These are phyloP conservation scores for Chalcosyrphus nemorum DNA, from an alignment of 2,888 invertebrate genomes.

Conservation along the genomic window DNA sequence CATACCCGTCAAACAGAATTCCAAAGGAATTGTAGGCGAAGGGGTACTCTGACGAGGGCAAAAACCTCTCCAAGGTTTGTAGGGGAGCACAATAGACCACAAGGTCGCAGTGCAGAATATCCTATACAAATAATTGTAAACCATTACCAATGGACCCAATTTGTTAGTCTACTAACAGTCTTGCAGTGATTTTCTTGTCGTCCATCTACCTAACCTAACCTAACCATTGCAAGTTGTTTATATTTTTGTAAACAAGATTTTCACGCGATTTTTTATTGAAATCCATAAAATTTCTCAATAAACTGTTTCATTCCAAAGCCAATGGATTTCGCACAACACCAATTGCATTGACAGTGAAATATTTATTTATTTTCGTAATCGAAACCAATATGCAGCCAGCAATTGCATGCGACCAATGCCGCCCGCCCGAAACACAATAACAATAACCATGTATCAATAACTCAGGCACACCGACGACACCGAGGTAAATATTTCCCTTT, in stretches of 20 bases:
- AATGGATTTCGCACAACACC: background rate
- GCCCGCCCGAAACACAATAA: constrained; percentile 11
- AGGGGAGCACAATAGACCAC: too few species aligned
- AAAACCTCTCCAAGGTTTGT: too few species aligned
- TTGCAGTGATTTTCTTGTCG: too few species aligned
- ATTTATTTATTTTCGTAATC: constrained; percentile 44
- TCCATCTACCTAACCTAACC: too few species aligned
- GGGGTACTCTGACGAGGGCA: too few species aligned
- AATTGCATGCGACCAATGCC: constrained; percentile 1
- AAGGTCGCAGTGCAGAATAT: too few species aligned
- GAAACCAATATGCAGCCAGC: constrained; percentile 38
- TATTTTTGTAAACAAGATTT: background rate
- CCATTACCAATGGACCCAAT: too few species aligned
- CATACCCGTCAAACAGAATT: too few species aligned
- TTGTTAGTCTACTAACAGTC: too few species aligned
- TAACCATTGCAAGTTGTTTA: too few species aligned
- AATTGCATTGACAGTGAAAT: constrained; percentile 6
- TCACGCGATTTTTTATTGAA: background rate
- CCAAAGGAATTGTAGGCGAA: too few species aligned
- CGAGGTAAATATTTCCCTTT: constrained; percentile 38
- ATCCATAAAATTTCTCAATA: constrained; percentile 26
- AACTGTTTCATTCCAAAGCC: background rate
- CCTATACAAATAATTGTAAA: too few species aligned
- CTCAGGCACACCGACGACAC: constrained; percentile 40
- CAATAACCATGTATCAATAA: constrained; percentile 29